Conservation (phyloP, 2,888 invertebrate genomes). For the Cephalotes varians region DNA sequence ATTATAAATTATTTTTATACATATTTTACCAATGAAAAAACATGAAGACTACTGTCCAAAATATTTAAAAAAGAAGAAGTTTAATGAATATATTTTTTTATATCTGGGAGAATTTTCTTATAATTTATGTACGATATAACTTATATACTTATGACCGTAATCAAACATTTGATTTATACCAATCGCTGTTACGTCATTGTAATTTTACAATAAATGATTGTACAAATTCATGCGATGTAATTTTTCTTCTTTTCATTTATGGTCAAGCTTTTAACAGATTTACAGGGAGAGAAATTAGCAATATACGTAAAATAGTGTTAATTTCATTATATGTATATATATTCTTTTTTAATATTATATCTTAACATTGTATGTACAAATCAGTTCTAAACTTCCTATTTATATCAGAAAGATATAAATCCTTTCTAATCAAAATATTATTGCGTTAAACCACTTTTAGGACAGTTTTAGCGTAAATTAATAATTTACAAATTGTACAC, state of each 20-base stretch:
- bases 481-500: constrained; percentile 84
- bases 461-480: constrained; percentile 72
- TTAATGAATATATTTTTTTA: constrained; percentile 73
- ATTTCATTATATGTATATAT: constrained; percentile 76
- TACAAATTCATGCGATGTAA: constrained; percentile 17
- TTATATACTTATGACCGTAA: constrained; percentile 68
- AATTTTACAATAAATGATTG: constrained; percentile 81
- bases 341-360: constrained; percentile 79
- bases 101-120: constrained; percentile 73
- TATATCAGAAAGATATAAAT: constrained; percentile 43
- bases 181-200: constrained; percentile 79
- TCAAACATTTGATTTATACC: constrained; percentile 75
- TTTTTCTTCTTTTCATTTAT: not conserved
- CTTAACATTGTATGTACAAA: constrained; percentile 83
- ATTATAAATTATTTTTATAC: constrained; percentile 82
- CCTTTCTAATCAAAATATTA: constrained; percentile 72
- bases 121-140: constrained; percentile 70
- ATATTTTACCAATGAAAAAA: constrained; percentile 75
- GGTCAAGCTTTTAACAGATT: not conserved
- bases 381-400: constrained; percentile 77
- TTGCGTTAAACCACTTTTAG: constrained; percentile 72
- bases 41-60: constrained; percentile 60
- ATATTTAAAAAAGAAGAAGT: constrained; percentile 62
- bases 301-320: constrained; percentile 61
- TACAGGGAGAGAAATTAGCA: not conserved